Percentiles rank a stretch among this genome's conserved stretches.
These are phyloP conservation scores for Acleris literana DNA, from an alignment of 2,888 invertebrate genomes.

Conservation along the genomic window DNA sequence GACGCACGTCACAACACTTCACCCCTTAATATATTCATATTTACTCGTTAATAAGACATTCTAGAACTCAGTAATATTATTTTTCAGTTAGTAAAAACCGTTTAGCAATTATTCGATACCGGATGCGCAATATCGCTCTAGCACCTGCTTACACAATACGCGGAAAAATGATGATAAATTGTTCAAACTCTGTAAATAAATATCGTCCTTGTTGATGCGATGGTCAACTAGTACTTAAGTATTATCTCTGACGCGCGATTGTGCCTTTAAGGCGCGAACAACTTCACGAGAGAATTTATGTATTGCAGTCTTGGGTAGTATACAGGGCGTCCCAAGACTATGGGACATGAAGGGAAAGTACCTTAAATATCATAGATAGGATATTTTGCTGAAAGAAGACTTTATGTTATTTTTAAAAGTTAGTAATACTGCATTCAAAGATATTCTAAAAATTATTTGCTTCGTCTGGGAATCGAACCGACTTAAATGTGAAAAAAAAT, in stretches of 20 bases:
- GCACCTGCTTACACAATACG: constrained; percentile 21
- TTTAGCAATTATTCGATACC: constrained; percentile 11
- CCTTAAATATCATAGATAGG: too few relatives aligned
- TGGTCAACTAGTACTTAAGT: constrained; percentile 27
- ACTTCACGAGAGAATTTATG: too few relatives aligned
- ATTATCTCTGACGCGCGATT: constrained; percentile 6
- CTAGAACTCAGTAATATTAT: constrained; percentile 11
- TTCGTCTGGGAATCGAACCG: too few relatives aligned
- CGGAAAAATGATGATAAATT: constrained; percentile 28
- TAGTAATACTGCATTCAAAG: too few relatives aligned
- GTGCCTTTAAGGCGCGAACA: constrained; percentile 4
- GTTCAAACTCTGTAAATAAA: constrained; percentile 22
- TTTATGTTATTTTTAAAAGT: too few relatives aligned
- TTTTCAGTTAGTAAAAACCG: background rate
- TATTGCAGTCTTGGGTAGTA: too few relatives aligned
- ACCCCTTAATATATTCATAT: constrained; percentile 30
- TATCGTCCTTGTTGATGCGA: constrained; percentile 31
- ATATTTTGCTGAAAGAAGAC: too few relatives aligned
- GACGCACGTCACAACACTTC: constrained; percentile 35
- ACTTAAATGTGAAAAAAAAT: too few relatives aligned
- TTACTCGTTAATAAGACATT: constrained; percentile 24
- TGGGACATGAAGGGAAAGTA: too few relatives aligned
- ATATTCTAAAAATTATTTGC: too few relatives aligned
- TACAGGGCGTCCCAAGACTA: too few relatives aligned
- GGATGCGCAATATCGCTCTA: constrained; percentile 15